Base-by-base conservation (phyloP, 2,113 vertebrate species). In the Colossoma macropomum region DNA sequence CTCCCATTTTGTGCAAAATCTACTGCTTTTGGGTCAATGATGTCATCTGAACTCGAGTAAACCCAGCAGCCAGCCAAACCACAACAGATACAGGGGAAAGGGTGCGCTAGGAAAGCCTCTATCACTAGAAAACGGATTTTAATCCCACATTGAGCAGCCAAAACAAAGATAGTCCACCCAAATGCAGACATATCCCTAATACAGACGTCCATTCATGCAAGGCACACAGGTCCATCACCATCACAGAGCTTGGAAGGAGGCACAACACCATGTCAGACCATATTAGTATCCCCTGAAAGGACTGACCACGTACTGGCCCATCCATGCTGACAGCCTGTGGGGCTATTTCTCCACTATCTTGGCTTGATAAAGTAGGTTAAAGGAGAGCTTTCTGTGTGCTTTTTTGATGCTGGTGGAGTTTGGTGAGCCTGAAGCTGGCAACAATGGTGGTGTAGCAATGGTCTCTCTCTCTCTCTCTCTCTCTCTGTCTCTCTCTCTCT, bases 11-110 rank as follows among this genome's bases (percentile, higher is more conserved):
- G 71, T 28, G 16, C 63, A 23, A 17, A 86, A 77, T 82, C 81
- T 88, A 85, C 71, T 77, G 81, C 82, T 84, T 80, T 85, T 77
- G 84, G 79, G 87, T 88, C 91, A 93, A 94, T 95, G 94, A 95
- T 94, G 94, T 95, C 93, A 95, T 95, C 92, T 95, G 93, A 95
- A 95, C 93, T 94, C 74, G 86, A 94, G 92, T 95, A 95, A 94
- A 95, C 93, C 93, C 92, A 83, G 27, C 87, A 90, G 81, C 85
- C 73, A 87, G 89, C 87, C 90, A 91, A 89, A 94, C 91, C 93
- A 95, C 92, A 95, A 94, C 93, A 95, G 85, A 89, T 80, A 87
- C 74, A 91, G 85, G 87, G 79, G 82, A 62, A 56, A 88, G 90
- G 92, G 89, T 60, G 81, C 72, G 75, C 63, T 69, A 81, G 75